phyloP scores from a whole-genome alignment of 2,797 vertebrate species.

The Ctenopoma kingsleyae region DNA sequence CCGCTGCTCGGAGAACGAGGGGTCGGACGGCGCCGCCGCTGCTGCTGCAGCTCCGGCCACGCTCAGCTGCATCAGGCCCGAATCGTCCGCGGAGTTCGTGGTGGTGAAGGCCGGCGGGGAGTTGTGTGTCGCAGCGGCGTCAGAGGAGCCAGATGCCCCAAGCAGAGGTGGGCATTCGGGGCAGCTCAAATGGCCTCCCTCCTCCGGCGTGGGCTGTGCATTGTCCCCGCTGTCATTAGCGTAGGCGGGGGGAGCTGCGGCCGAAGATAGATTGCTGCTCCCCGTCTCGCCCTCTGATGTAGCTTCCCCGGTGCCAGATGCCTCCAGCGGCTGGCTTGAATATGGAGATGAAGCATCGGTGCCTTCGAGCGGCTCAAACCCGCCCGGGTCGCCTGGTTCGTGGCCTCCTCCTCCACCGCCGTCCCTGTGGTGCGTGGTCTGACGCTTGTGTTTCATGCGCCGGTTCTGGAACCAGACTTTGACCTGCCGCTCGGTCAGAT shows the following conservation, averaged over 20 bases:
- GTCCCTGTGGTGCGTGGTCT: conserved; percentile 91
- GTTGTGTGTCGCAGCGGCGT: conserved; percentile 49
- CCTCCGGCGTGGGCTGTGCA: conserved; percentile 80
- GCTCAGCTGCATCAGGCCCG: conserved; percentile 56
- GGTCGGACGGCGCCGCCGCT: conserved; percentile 58
- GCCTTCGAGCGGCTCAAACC: conserved; percentile 86
- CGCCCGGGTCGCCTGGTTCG: conserved; percentile 83
- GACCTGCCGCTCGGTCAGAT: conserved; percentile 97
- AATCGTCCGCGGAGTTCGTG: conserved; percentile 71
- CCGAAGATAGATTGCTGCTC: conserved; percentile 74
- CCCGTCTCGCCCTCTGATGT: conserved; percentile 74
- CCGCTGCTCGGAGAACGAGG: conserved; percentile 79
- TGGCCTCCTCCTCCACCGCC: conserved; percentile 61
- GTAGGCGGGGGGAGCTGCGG: conserved; percentile 69
- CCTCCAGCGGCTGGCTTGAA: conserved; percentile 82
- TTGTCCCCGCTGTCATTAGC: conserved; percentile 82
- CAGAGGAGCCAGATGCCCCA: conserved; percentile 69
- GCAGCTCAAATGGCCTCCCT: conserved; percentile 62
- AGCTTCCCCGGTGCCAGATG: conserved; percentile 79
- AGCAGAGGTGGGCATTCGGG: conserved; percentile 57
- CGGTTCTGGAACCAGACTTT: conserved; percentile 99
- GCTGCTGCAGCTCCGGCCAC: conserved; percentile 35
- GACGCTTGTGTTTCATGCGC: conserved; percentile 98
- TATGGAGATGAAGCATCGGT: conserved; percentile 81
- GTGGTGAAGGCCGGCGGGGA: conserved; percentile 68